Base-by-base conservation (phyloP, 2,113 vertebrate genomes). In the Callipepla squamata region DNA sequence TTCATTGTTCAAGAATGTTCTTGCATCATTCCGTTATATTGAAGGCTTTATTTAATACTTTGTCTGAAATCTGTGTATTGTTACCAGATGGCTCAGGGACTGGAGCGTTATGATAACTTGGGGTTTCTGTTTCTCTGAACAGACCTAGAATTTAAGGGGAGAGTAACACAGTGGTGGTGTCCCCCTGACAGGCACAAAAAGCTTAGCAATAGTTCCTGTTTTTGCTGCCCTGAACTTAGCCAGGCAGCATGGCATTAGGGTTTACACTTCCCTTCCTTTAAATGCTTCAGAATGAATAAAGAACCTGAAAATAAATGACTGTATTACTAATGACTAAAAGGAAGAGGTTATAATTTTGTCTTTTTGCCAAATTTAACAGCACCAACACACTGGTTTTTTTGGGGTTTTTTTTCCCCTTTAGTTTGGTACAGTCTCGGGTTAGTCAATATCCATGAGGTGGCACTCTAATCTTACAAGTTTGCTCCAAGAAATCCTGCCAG, bases 221-320 rank as follows among this genome's bases (percentile, higher is more conserved):
- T 26, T 36, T 32, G 48, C 50, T 81, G 66, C 66, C 63, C 72
- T 66, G 36, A 45, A 65, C 13, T 72, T 50, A 17, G 28, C 50
- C 65, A 44, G 18, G 45, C 28, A 1, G 2, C 28, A 2, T 25
- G 8, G 19, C 4, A 0, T 67, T 67, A 53, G 8, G 23, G 12
- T 4, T 0, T 13, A 2, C 40, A 28, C 61, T 47, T 57, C 22
- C 26, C 67, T 61, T 45, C 34, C 12, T 55, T 67, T 17, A 57
- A 36, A 44, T 32, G 42, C 25, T 38, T 66, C 51, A 13, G 21
- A 26, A 21, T 32, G 13, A 77, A 47, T 42, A 66, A 82, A 72
- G 28, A 82, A 53, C 40, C 34, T 40, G 50, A 66, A 58, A 70
- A 58, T 25, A 42, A 59, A 23, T 7, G 47, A 42, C 30, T 3